Base-by-base conservation (phyloP, 2,113 vertebrate genomes). In the Nerophis ophidion region DNA sequence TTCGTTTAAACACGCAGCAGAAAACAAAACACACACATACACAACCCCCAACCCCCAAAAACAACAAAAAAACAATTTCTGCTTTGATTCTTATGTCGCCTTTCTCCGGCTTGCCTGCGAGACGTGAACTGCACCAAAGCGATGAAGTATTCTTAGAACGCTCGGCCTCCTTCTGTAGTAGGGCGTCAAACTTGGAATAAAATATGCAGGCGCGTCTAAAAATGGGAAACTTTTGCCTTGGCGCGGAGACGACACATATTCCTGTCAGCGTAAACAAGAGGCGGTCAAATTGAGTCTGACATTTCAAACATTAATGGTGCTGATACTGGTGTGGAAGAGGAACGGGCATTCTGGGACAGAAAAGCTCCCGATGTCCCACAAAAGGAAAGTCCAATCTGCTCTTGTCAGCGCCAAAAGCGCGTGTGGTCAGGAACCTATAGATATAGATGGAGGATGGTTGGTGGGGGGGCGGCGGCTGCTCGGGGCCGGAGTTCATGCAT, bases 71-170 rank as follows among this genome's bases (percentile, higher is more conserved):
- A 38, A 55, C 36, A 1, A 5, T 65, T 60, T 48, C 66, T 61
- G 19, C 72, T 61, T 66, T 36, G 17, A 65, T 63, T 72, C 51
- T 16, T 11, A 17, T 9, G 9, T 51, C 8, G 49, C 9, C 26
- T 36, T 73, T 48, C 44, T 36, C 36, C 5, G 4, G 35, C 34
- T 61, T 8, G 55, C 73, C 65, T 68, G 61, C 35, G 67, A 76
- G 68, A 78, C 63, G 34, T 50, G 49, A 74, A 61, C 58, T 65
- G 61, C 68, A 62, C 71, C 75, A 85, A 83, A 80, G 73, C 15
- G 61, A 44, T 12, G 65, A 69, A 66, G 71, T 87, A 88, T 87
- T 87, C 79, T 88, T 84, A 83, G 83, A 80, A 63, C 75, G 64
- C 64, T 76, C 70, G 56, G 63, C 61, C 58, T 74, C 48, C 66